Evolutionary conservation across 2,888 invertebrate genomes (phyloP), one percentile per base, ranked within the genome.

Genomic region (Leptopilina syphax): DNA sequence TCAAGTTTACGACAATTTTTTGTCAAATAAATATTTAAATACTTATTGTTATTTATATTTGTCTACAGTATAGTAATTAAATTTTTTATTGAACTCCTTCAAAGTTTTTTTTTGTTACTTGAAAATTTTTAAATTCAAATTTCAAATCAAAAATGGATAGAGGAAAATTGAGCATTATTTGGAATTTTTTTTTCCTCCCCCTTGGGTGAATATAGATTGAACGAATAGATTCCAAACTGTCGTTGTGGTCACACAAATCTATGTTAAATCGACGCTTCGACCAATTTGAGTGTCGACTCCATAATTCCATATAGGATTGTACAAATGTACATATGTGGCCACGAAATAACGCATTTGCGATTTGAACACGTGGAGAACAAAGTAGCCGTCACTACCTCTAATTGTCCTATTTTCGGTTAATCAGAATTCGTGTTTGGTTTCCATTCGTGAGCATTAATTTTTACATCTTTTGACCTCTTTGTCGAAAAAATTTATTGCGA

Each of bases 281-380:
- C 73, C 73, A 73, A 73, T 50, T 73, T 57, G 57, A 7, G 27
- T 7, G n/a, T 73, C 34, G n/a, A 57, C 73, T 57, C 57, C n/a
- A 57, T 73, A 73, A 73, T 34, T 54, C 34, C 54, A 12, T 12
- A 34, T 73, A 57, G 73, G n/a, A 73, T 34, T 73, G 73, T 57
- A 73, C 57, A 73, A 54, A 57, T 73, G 73, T 57, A 73, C 57
- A 73, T 73, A 57, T 73, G 73, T 57, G 73, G 34, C 57, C 73
- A 57, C 57, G n/a, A 73, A 73, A 73, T 34, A 73, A 73, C 73
- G n/a, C 73, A 73, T 73, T 73, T 34, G 34, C 8, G n/a, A 57
- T n/a, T 18, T 73, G 34, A 73, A 7, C 54, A 54, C 34, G 57
- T 54, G 34, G 34, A 73, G 34, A 27, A n/a, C 73, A 73, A 57